Percentiles rank a stretch among this genome's conserved stretches.
These are phyloP conservation scores for Imbricaverruca yamaguchii DNA, from an alignment of 2,888 invertebrate genomes.

Conservation along the genomic window DNA sequence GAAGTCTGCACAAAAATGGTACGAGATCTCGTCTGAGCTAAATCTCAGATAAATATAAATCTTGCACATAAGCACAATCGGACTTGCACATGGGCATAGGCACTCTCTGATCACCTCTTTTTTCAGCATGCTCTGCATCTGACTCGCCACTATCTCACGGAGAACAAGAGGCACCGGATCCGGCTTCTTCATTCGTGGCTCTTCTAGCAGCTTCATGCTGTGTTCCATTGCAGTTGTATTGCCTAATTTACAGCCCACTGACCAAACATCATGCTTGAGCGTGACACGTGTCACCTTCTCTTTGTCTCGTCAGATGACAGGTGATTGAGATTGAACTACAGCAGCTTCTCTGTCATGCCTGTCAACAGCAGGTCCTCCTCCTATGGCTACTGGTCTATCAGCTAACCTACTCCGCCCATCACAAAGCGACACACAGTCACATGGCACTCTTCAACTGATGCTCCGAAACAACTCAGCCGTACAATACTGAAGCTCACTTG, in stretches of 20 bases:
- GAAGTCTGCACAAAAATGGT: slow-evolving; percentile 3
- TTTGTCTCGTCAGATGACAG: neutral
- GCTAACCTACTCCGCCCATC: neutral
- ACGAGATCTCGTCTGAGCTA: neutral
- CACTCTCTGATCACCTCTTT: slow-evolving; percentile 10
- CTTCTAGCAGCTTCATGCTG: slow-evolving; percentile 1
- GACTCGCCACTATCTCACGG: neutral
- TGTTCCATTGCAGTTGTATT: neutral
- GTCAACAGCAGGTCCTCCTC: no score
- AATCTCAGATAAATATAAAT: no score
- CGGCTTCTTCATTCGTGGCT: neutral
- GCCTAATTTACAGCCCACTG: no score
- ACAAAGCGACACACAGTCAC: neutral
- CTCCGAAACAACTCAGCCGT: neutral
- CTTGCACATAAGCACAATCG: slow-evolving; percentile 2
- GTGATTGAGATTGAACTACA: neutral
- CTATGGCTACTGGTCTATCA: no score
- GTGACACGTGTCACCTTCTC: neutral
- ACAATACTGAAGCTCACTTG: neutral
- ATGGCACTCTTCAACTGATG: no score
- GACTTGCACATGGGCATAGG: neutral
- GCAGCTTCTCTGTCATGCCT: no score
- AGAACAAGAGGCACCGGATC: slow-evolving; percentile 2
- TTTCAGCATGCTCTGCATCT: slow-evolving; percentile 8
- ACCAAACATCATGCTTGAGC: no score